phyloP scores from a whole-genome alignment of 2,113 vertebrate species.

The Tragelaphus scriptus region DNA sequence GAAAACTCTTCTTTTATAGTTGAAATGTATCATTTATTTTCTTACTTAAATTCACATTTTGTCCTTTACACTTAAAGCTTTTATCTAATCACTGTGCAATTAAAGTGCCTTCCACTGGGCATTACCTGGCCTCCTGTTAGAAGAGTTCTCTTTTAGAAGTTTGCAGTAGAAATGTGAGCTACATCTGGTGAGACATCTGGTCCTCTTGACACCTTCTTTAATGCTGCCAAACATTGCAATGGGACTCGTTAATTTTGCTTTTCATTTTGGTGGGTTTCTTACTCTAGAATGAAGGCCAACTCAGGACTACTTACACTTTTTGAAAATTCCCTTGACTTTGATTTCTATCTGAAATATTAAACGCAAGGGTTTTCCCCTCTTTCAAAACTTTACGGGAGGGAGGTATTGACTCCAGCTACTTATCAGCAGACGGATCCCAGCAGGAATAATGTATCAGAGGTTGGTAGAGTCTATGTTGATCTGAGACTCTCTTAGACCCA shows the following conservation, averaged over 20 bases:
- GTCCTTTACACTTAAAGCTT: not conserved
- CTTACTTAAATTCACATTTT: not conserved
- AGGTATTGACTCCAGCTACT: not conserved
- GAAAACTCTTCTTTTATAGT: not conserved
- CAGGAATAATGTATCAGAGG: not conserved
- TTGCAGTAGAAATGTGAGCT: not conserved
- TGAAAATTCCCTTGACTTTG: constrained; percentile 17
- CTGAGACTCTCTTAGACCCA: not conserved
- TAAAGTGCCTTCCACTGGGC: not conserved
- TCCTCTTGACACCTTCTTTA: not conserved
- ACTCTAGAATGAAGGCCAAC: not conserved
- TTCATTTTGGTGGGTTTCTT: not conserved
- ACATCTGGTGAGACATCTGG: fast-evolving
- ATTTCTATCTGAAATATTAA: not conserved
- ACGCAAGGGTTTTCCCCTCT: not conserved
- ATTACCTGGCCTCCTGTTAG: not conserved
- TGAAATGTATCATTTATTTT: not conserved
- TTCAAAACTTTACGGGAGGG: not conserved
- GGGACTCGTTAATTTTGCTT: not conserved
- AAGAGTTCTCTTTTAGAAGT: not conserved
- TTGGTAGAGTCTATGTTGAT: not conserved
- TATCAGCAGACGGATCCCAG: not conserved
- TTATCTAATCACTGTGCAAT: not conserved
- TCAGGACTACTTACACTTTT: not conserved
- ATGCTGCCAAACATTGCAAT: not conserved